These are phyloP conservation scores for Cricetomys ansorgei DNA, from an alignment of 2,113 vertebrate genomes.

Conservation along the genomic window DNA sequence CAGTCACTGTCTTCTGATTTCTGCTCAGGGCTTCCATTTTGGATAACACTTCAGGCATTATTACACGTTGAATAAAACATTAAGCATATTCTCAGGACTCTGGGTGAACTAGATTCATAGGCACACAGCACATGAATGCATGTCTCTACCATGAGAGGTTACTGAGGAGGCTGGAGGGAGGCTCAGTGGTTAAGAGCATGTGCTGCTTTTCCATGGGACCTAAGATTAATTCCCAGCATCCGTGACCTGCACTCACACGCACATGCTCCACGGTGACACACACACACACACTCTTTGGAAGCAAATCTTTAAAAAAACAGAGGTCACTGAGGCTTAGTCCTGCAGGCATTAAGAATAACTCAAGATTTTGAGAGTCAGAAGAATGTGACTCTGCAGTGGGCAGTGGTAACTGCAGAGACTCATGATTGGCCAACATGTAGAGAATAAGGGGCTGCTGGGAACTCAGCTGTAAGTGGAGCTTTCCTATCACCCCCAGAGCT, in stretches of 20 bases:
- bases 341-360: background rate
- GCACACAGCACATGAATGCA: background rate
- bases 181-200: background rate
- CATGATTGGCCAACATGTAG: too few relatives aligned
- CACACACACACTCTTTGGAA: background rate
- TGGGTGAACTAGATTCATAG: conserved; percentile 23
- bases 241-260: background rate
- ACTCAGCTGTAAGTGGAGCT: background rate
- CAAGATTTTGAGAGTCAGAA: background rate
- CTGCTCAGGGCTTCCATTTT: background rate
- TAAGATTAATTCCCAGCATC: too few relatives aligned
- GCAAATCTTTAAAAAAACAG: background rate
- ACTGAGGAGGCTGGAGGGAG: background rate
- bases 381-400: background rate
- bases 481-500: background rate
- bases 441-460: background rate
- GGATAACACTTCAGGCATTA: conserved; percentile 35
- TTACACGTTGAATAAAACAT: conserved; percentile 30
- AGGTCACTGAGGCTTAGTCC: background rate
- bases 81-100: conserved; percentile 14
- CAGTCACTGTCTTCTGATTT: background rate
- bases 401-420: background rate
- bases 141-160: background rate
- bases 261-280: background rate
- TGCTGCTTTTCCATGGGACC: background rate